phyloP scores from a whole-genome alignment of 2,113 vertebrate species.

The Lanius collurio region DNA sequence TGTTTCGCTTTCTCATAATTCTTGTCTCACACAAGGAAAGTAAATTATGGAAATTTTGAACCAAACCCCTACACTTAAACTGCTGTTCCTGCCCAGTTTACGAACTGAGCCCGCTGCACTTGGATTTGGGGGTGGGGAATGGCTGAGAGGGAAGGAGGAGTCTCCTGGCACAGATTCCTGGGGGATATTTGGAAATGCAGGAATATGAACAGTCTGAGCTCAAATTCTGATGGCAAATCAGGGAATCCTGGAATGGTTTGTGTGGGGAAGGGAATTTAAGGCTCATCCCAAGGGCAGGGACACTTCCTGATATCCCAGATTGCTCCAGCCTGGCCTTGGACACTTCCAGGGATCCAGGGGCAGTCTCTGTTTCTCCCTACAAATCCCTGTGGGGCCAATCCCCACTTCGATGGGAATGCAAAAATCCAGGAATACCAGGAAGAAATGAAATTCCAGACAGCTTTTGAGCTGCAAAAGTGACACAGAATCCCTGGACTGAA shows the following conservation, averaged over 20 bases:
- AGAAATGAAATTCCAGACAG: fast-evolving
- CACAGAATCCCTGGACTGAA: fast-evolving
- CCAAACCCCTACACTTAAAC: too few species aligned
- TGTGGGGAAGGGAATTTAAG: neutral
- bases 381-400: fast-evolving
- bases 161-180: neutral
- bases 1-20: too few species aligned
- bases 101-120: neutral
- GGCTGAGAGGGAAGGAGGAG: neutral
- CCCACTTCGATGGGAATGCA: fast-evolving
- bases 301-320: neutral
- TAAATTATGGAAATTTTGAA: too few species aligned
- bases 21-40: too few species aligned
- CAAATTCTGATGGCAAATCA: neutral
- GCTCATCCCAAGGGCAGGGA: neutral
- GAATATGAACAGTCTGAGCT: neutral
- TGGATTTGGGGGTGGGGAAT: neutral
- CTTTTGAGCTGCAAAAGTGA: neutral
- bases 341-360: neutral
- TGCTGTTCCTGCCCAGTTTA: too few species aligned
- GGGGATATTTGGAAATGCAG: fast-evolving
- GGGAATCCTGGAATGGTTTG: neutral
- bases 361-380: too few species aligned
- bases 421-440: neutral
- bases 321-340: neutral